Conservation (phyloP, 2,888 invertebrate species). For the Scelioninae gen. 1 region DNA sequence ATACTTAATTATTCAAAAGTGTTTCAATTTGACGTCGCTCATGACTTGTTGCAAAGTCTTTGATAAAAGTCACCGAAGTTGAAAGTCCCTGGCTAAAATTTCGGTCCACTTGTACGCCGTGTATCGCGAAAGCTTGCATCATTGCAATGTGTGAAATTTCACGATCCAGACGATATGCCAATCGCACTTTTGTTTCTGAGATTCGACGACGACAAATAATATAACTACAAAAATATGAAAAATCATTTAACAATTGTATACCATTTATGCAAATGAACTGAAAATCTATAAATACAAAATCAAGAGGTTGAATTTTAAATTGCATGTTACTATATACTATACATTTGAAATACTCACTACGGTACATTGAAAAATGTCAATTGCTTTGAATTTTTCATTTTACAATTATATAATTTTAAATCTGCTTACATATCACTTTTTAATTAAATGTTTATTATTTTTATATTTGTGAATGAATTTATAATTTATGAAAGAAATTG, state of each 20-base stretch:
- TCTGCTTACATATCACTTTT: conserved; percentile 1
- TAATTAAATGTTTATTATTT: background rate
- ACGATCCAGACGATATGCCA: conserved; percentile 86
- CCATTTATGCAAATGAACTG: background rate
- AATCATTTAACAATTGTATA: background rate
- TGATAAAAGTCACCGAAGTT: conserved; percentile 73
- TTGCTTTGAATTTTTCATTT: conserved; percentile 51
- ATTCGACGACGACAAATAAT: conserved; percentile 88
- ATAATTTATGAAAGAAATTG: background rate
- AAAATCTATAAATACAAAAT: background rate
- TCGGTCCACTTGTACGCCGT: conserved; percentile 88
- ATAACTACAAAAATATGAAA: conserved; percentile 84
- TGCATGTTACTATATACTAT: background rate
- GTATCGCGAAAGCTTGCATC: conserved; percentile 87
- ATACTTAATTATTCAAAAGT: conserved; percentile 38
- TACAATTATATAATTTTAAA: conserved; percentile 5
- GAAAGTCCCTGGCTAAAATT: conserved; percentile 85
- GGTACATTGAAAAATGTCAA: conserved; percentile 46
- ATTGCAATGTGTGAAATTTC: conserved; percentile 87
- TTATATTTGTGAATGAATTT: no score
- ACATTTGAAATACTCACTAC: conserved; percentile 44
- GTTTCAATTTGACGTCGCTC: conserved; percentile 58
- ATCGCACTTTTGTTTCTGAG: conserved; percentile 85
- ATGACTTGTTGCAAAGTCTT: conserved; percentile 75
- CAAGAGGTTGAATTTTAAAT: background rate